These are phyloP conservation scores for Ferrisia virgata DNA, from an alignment of 2,888 invertebrate genomes.

Conservation along the genomic window DNA sequence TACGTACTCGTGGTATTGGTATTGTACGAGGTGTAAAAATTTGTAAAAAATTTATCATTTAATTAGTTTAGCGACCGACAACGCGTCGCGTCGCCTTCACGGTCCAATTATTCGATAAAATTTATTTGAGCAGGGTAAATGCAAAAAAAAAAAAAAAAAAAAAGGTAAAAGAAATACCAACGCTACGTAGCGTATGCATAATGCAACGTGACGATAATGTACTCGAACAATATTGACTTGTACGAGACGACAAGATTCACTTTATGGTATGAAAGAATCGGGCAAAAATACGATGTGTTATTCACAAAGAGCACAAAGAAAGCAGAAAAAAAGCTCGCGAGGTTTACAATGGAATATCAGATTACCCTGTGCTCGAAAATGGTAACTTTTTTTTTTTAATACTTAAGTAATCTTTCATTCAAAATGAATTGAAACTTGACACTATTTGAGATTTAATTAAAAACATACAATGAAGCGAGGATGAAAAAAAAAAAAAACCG, in stretches of 20 bases:
- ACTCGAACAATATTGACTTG: not conserved
- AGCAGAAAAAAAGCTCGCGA: not conserved
- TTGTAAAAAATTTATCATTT: not conserved
- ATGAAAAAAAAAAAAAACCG: not conserved
- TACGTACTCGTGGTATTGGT: not conserved
- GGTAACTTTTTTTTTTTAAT: not conserved
- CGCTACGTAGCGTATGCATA: not conserved
- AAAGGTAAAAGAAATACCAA: no score
- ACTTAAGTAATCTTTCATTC: not conserved
- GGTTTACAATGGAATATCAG: not conserved
- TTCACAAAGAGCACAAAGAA: not conserved
- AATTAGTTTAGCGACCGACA: not conserved
- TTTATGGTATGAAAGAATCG: not conserved
- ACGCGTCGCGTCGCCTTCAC: no score
- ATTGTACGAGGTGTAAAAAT: not conserved
- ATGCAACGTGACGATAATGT: not conserved
- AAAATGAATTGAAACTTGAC: not conserved
- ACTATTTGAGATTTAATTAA: not conserved
- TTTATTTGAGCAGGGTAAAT: not conserved
- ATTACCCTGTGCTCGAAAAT: not conserved
- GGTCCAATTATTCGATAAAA: not conserved
- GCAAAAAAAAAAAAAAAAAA: no score
- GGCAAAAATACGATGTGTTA: not conserved
- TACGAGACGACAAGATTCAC: not conserved
- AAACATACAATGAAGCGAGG: not conserved